Evolutionary conservation across 2,113 vertebrate genomes (phyloP), one percentile per base, ranked within the genome.

Genomic region (Tyrannus savana): DNA sequence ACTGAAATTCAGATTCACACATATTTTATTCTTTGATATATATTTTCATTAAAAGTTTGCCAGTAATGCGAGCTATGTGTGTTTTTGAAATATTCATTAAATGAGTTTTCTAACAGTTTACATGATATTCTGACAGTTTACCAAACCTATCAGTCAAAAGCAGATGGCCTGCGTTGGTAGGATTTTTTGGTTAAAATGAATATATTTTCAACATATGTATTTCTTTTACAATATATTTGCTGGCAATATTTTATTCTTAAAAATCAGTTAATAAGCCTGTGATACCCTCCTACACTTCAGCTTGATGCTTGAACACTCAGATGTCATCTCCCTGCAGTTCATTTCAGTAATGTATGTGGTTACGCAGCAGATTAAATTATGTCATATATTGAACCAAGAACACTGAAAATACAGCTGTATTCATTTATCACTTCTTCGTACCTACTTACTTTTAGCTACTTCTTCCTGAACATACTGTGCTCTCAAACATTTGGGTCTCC

Each of bases 51-150:
- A 95, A 85, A 94, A 92, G 6, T 62, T 88, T 96, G 83, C 88
- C 85, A 81, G 74, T 95, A 82, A 77, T 90, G 59, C 89, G 82
- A 97, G 93, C 63, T 93, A 71, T 93, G 50, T 75, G 63, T 87
- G 72, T 88, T 97, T 93, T 44, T 6, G 17, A 88, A 68, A 35
- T 92, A 89, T 56, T 93, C 94, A 89, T 93, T 97, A 94, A 92
- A 84, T 89, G 82, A 85, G 81, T 93, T 91, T 94, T 96, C 50
- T 95, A 93, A 86, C 93, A 96, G 95, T 95, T 97, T 97, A 95
- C 87, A 95, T 84, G 89, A 47, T 92, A 88, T 93, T 90, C 71
- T 96, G 76, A 93, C 96, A 94, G 93, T 93, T 89, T 94, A 94
- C 96, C 64, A 94, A 95, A 92, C 91, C 94, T 91, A 64, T 97